Percentiles rank a stretch among this genome's conserved stretches.
These are phyloP conservation scores for Cyanistes caeruleus DNA, from an alignment of 2,113 vertebrate genomes.

Conservation along the genomic window DNA sequence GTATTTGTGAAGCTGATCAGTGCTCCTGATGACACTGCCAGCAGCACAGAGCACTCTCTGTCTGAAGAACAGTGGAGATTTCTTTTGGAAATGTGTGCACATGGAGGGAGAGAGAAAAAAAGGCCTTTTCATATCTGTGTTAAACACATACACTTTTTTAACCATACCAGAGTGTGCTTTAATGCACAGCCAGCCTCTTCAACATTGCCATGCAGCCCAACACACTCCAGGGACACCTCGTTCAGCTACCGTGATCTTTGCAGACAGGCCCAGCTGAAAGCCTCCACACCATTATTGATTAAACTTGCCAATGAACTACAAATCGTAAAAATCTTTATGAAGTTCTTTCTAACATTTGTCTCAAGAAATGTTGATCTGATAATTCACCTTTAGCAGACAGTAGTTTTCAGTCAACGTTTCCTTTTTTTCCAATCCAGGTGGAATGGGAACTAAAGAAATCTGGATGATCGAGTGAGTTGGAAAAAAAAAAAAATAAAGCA, in stretches of 20 bases:
- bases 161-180: not conserved
- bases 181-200: not conserved
- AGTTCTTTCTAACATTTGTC: not conserved
- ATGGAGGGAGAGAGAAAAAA: not conserved
- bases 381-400: not conserved
- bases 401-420: not conserved
- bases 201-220: not conserved
- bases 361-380: not conserved
- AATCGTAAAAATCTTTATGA: not conserved
- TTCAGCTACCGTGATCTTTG: not conserved
- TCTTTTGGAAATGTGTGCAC: not conserved
- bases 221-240: not conserved
- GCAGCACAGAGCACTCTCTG: not conserved
- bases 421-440: not conserved
- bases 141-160: not conserved
- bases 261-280: not conserved
- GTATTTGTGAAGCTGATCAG: not conserved
- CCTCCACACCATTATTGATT: not conserved
- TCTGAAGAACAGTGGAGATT: fast-evolving
- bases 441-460: not conserved
- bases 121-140: not conserved
- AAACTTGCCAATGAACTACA: not conserved
- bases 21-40: not conserved
- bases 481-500: not conserved
- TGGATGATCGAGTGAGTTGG: not conserved